phyloP scores from a whole-genome alignment of 1,140 invertebrate species.

The Drosophila punjabiensis region DNA sequence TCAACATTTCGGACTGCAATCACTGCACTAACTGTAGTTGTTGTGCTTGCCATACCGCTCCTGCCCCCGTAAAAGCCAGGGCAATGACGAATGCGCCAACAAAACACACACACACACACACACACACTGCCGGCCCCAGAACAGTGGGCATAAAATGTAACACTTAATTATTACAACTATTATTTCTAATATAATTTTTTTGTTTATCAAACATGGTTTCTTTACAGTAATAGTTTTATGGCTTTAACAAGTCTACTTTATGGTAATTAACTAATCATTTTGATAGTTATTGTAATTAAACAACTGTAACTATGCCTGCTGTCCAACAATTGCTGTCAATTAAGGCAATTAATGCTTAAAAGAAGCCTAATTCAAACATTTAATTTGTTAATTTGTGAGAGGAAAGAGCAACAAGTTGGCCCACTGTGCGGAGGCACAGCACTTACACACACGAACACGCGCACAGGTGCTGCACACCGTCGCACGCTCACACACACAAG shows the following conservation, averaged over 20 bases:
- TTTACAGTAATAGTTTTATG: background rate
- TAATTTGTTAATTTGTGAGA: conserved; percentile 5
- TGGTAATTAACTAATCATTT: background rate
- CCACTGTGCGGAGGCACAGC: conserved; percentile 40
- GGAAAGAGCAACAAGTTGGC: background rate
- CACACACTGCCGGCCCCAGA: background rate
- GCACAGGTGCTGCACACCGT: conserved; percentile 40
- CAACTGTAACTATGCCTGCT: conserved; percentile 4
- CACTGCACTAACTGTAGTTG: conserved; percentile 47
- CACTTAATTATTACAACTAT: background rate
- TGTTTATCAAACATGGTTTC: background rate
- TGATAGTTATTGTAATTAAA: conserved; percentile 1
- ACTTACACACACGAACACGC: conserved; percentile 32
- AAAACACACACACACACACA: conserved; percentile 21
- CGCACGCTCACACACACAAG: conserved; percentile 24
- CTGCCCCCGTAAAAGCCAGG: conserved; percentile 4
- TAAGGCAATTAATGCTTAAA: conserved; percentile 12
- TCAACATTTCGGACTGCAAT: conserved; percentile 14
- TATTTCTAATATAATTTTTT: too few species aligned
- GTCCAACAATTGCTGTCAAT: conserved; percentile 16
- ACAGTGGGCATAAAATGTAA: conserved; percentile 18
- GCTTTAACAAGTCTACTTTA: background rate
- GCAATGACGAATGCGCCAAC: conserved; percentile 54
- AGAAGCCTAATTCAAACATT: background rate
- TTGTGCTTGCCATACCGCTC: conserved; percentile 12